Evolutionary conservation across 2,113 vertebrate genomes (phyloP).

Genomic region (Ptychochromis oligacanthus): DNA sequence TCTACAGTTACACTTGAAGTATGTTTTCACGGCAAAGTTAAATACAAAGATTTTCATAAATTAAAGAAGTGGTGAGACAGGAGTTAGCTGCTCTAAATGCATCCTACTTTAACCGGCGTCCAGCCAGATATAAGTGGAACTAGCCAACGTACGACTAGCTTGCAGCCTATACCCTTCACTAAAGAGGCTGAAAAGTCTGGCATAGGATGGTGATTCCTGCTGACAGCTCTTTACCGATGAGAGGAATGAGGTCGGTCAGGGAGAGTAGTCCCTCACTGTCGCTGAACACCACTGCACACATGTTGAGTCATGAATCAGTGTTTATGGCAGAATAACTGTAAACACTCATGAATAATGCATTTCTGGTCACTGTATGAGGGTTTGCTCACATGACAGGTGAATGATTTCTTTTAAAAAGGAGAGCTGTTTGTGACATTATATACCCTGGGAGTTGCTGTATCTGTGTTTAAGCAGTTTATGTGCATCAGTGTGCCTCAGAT

Average conservation of each 20-base stretch:
- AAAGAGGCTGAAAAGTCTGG: background rate
- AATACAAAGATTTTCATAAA: slow-evolving; percentile 63
- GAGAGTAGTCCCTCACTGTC: background rate
- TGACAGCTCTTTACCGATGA: slow-evolving; percentile 2
- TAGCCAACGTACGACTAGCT: background rate
- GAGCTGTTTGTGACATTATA: slow-evolving; percentile 9
- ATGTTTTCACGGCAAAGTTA: slow-evolving; percentile 24
- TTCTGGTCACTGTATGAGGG: background rate
- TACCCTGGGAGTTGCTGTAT: background rate
- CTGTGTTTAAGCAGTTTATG: background rate
- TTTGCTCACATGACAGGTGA: background rate
- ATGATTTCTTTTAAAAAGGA: background rate
- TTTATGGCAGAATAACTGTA: slow-evolving; percentile 5
- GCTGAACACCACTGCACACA: background rate
- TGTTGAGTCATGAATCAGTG: background rate
- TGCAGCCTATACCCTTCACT: background rate
- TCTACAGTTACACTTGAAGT: slow-evolving; percentile 54
- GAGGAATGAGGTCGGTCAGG: background rate
- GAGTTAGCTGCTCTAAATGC: slow-evolving; percentile 10
- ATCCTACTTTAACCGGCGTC: background rate
- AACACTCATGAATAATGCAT: slow-evolving; percentile 1
- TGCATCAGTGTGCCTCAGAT: slow-evolving; percentile 50
- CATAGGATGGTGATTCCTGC: background rate
- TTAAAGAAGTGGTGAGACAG: slow-evolving; percentile 38
- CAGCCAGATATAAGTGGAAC: background rate